A percentile compares a stretch with the other conserved stretches of the same genome.
phyloP scores from a whole-genome alignment of 2,888 invertebrate genomes.

The Dryomyza anilis region DNA sequence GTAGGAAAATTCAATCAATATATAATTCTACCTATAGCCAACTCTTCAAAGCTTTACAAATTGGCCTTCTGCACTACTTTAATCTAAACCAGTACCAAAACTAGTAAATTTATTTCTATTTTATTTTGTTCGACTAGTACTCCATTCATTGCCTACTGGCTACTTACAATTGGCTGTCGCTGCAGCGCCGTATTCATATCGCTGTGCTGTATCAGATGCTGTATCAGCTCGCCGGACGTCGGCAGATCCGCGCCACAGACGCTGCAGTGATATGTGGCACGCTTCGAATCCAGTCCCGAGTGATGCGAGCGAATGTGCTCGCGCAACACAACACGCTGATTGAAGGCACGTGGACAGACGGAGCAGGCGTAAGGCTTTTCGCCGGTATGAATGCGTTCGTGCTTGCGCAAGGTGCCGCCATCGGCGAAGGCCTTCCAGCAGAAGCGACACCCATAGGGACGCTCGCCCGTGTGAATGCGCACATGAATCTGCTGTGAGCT shows the following conservation, averaged over 20 bases:
- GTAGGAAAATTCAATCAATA: no score
- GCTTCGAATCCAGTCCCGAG: conserved; percentile 77
- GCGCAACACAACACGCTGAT: conserved; percentile 82
- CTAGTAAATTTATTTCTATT: no score
- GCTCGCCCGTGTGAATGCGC: conserved; percentile 81
- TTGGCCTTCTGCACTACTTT: no score
- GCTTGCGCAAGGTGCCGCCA: conserved; percentile 82
- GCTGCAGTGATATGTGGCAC: conserved; percentile 73
- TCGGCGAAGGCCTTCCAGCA: conserved; percentile 91
- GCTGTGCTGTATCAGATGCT: conserved; percentile 83
- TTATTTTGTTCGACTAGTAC: no score
- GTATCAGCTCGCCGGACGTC: conserved; percentile 76
- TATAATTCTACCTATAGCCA: no score
- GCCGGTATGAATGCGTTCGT: conserved; percentile 83
- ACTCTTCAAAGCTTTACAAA: no score
- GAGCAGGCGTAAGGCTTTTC: conserved; percentile 88
- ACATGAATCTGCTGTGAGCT: conserved; percentile 87
- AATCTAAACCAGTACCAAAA: no score
- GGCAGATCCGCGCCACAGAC: conserved; percentile 76
- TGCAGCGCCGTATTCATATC: conserved; percentile 84
- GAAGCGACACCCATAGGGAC: conserved; percentile 83
- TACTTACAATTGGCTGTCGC: conserved; percentile 72
- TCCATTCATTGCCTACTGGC: no score
- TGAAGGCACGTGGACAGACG: conserved; percentile 84
- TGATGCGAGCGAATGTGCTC: conserved; percentile 87